Evolutionary conservation across 2,113 vertebrate species (phyloP).

Genomic region (Daphoenositta chrysoptera): DNA sequence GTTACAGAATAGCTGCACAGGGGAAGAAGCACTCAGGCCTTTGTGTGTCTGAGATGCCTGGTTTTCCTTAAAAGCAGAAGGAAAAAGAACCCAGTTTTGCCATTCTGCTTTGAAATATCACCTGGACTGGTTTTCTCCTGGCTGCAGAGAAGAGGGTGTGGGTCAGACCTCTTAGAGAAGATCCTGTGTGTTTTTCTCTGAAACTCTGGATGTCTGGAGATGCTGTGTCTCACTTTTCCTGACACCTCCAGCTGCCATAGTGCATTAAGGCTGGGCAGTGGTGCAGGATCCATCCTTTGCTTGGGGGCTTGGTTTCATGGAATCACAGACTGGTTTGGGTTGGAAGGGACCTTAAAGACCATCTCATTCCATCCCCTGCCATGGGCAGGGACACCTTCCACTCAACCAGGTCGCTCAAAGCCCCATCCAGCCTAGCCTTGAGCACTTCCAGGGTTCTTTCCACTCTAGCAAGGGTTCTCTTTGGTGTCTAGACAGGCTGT

Average conservation of each 20-base stretch:
- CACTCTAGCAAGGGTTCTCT: neutral
- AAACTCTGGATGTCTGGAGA: neutral
- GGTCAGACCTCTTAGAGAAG: neutral
- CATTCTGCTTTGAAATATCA: neutral
- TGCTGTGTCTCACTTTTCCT: neutral
- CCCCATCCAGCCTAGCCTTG: neutral
- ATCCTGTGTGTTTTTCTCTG: neutral
- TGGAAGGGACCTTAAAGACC: neutral
- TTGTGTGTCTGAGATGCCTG: neutral
- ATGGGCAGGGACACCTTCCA: neutral
- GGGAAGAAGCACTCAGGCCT: neutral
- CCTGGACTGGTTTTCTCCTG: neutral
- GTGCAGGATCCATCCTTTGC: neutral
- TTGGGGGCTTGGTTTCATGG: neutral
- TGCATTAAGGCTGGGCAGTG: neutral
- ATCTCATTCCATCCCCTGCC: neutral
- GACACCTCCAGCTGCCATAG: neutral
- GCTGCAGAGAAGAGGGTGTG: neutral
- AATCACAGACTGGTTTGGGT: neutral
- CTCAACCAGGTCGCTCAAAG: neutral
- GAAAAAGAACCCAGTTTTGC: neutral
- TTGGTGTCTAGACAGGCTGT: neutral
- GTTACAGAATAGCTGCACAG: neutral
- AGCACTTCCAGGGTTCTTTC: neutral
- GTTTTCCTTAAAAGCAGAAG: neutral